Evolutionary conservation across 2,888 invertebrate genomes (phyloP).

Genomic region (Hyles lineata): DNA sequence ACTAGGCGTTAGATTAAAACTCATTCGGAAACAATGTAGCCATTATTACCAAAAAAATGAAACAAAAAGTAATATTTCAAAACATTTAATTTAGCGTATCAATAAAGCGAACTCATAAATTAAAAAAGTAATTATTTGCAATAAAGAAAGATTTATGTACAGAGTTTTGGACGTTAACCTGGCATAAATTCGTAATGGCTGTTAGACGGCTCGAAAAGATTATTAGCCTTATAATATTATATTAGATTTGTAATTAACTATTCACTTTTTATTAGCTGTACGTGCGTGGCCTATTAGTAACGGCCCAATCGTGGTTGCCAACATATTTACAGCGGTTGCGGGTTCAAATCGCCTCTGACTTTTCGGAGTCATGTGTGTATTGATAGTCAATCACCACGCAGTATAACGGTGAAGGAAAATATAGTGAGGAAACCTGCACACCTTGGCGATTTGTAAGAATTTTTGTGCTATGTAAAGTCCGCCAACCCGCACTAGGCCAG

Average conservation of each 20-base stretch:
- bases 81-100: slow-evolving; percentile 13
- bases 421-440: too few relatives aligned
- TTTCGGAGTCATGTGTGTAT: too few relatives aligned
- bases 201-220: background rate
- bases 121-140: slow-evolving; percentile 30
- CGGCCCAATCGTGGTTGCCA: too few relatives aligned
- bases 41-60: background rate
- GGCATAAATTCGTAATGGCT: slow-evolving; percentile 12
- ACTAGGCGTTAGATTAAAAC: background rate
- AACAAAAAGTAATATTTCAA: background rate
- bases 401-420: too few relatives aligned
- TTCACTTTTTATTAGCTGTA: too few relatives aligned
- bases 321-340: too few relatives aligned
- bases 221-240: background rate
- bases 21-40: background rate
- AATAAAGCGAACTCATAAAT: slow-evolving; percentile 27
- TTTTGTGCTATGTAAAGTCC: too few relatives aligned
- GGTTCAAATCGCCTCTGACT: too few relatives aligned
- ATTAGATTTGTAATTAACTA: background rate
- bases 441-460: too few relatives aligned
- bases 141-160: slow-evolving; percentile 22
- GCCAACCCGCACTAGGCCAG: too few relatives aligned
- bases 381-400: too few relatives aligned
- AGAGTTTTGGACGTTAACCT: slow-evolving; percentile 7
- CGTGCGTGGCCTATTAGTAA: too few relatives aligned